A percentile compares a stretch with the other conserved stretches of the same genome.
These are phyloP conservation scores for Gadopsis bispinosus DNA, from an alignment of 2,797 vertebrate genomes.

Conservation along the genomic window DNA sequence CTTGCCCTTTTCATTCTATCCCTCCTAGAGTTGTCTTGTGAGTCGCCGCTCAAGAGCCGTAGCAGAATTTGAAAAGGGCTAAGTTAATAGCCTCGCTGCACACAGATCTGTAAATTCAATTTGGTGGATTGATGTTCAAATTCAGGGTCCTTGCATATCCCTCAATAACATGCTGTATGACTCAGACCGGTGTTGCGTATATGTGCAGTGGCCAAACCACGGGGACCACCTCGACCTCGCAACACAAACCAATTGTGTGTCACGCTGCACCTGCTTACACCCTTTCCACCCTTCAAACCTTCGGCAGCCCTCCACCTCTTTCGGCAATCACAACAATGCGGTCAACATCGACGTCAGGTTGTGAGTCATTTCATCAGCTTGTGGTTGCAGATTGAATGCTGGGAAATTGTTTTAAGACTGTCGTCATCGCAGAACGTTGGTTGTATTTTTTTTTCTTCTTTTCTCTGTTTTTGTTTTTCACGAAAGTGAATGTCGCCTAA, in stretches of 20 bases:
- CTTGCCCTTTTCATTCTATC: slow-evolving; percentile 46
- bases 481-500: slow-evolving; percentile 50
- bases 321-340: slow-evolving; percentile 33
- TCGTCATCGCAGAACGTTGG: slow-evolving; percentile 41
- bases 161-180: slow-evolving; percentile 24
- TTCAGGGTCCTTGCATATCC: slow-evolving; percentile 9
- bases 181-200: slow-evolving; percentile 14
- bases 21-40: slow-evolving; percentile 56
- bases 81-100: slow-evolving; percentile 26
- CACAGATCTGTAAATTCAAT: slow-evolving; percentile 46
- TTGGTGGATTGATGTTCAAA: slow-evolving; percentile 38
- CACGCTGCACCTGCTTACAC: slow-evolving; percentile 56
- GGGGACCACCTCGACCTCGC: slow-evolving; percentile 26
- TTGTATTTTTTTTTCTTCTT: background rate
- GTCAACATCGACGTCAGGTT: slow-evolving; percentile 11
- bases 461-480: no score
- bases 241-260: slow-evolving; percentile 22
- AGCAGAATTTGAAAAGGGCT: slow-evolving; percentile 59
- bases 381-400: background rate
- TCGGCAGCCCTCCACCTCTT: background rate
- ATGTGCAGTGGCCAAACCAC: slow-evolving; percentile 21
- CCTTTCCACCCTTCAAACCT: slow-evolving; percentile 2
- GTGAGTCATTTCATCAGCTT: slow-evolving; percentile 33
- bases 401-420: slow-evolving; percentile 22
- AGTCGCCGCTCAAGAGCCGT: slow-evolving; percentile 30